These are phyloP conservation scores for Scaptomyza montana DNA, from an alignment of 1,140 invertebrate genomes.

Conservation along the genomic window DNA sequence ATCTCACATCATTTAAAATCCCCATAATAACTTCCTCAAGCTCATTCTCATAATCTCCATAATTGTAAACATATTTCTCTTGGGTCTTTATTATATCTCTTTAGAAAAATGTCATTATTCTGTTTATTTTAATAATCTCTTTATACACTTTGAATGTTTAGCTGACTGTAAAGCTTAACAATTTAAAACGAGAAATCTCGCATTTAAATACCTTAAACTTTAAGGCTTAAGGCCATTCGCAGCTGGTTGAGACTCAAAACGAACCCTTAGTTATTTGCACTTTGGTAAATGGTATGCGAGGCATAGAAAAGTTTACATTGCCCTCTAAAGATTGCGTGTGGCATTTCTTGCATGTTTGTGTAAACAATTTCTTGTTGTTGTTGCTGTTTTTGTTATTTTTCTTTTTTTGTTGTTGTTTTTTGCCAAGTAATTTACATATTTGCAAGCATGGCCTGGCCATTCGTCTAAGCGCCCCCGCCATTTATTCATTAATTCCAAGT, in stretches of 20 bases:
- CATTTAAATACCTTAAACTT: conserved; percentile 8
- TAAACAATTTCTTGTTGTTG: conserved; percentile 45
- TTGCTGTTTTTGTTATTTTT: conserved; percentile 46
- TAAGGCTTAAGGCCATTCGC: too few relatives aligned
- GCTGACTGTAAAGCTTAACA: conserved; percentile 2
- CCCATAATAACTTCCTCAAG: background rate
- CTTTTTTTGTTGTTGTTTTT: conserved; percentile 49
- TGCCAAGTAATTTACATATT: conserved; percentile 75
- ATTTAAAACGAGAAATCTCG: too few relatives aligned
- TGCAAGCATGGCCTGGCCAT: conserved; percentile 56
- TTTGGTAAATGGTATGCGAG: conserved; percentile 56
- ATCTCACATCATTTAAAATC: background rate
- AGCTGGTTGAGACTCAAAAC: conserved; percentile 46
- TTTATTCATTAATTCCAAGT: conserved; percentile 82
- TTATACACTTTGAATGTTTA: conserved; percentile 14
- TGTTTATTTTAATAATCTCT: conserved; percentile 30
- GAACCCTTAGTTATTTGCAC: conserved; percentile 61
- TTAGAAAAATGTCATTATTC: conserved; percentile 37
- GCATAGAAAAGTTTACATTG: conserved; percentile 72
- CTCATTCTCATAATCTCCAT: too few relatives aligned
- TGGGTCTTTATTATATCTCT: background rate
- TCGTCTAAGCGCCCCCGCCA: conserved; percentile 76
- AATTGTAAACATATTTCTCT: conserved; percentile 15
- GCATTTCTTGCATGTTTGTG: conserved; percentile 55
- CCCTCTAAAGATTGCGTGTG: conserved; percentile 75